phyloP scores from a whole-genome alignment of 2,888 invertebrate genomes.

The Azorinus chamasolen region DNA sequence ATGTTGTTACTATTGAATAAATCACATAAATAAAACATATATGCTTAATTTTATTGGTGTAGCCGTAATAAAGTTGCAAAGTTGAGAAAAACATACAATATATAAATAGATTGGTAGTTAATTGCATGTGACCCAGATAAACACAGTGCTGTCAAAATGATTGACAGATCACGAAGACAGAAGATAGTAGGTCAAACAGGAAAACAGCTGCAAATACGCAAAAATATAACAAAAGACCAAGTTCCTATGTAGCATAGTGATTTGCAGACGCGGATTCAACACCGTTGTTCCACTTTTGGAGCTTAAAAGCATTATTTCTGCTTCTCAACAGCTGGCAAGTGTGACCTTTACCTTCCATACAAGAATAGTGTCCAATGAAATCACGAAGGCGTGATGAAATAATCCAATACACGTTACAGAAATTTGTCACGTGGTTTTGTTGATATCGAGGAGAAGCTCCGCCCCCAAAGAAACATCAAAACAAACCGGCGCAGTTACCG shows the following conservation, averaged over 20 bases:
- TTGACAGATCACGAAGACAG: constrained; percentile 56
- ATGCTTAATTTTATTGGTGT: no score
- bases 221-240: no score
- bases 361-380: constrained; percentile 68
- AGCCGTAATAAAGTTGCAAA: no score
- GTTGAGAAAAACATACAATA: no score
- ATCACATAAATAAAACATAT: no score
- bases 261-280: no score
- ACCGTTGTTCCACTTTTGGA: no score
- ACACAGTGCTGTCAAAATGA: constrained; percentile 45
- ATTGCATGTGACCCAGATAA: constrained; percentile 53
- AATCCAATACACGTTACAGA: constrained; percentile 59
- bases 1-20: no score
- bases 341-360: constrained; percentile 63
- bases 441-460: constrained; percentile 79
- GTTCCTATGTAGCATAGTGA: no score
- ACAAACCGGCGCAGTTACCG: constrained; percentile 84
- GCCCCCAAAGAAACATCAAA: constrained; percentile 81
- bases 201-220: no score
- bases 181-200: constrained; percentile 17
- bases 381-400: constrained; percentile 59
- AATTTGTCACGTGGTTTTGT: constrained; percentile 79
- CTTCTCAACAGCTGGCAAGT: constrained; percentile 55
- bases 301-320: no score
- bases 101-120: constrained; percentile 30